Evolutionary conservation across 2,797 vertebrate genomes (phyloP).

Genomic region (Notamacropus eugenii): DNA sequence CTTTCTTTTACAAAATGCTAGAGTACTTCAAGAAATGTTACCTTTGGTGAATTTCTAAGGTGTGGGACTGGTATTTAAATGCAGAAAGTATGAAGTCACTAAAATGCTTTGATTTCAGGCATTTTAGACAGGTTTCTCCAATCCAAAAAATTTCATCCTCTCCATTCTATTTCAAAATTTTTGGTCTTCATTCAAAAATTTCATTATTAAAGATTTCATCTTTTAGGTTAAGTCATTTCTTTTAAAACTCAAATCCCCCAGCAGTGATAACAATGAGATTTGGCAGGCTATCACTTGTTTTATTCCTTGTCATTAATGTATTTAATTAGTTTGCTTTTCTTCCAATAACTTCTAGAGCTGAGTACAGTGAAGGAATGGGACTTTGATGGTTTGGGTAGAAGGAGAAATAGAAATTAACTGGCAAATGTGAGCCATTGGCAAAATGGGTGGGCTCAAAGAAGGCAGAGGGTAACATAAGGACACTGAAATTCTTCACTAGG

Average conservation of each 20-base stretch:
- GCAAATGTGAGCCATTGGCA: background rate
- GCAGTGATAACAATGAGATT: background rate
- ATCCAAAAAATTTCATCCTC: background rate
- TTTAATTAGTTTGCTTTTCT: background rate
- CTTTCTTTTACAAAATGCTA: background rate
- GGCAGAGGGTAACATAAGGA: background rate
- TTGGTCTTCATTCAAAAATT: background rate
- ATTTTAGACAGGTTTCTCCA: background rate
- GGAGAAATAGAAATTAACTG: background rate
- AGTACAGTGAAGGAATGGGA: background rate
- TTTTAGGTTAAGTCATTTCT: background rate
- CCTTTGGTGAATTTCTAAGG: background rate
- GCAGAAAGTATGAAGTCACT: background rate
- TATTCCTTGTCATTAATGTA: background rate
- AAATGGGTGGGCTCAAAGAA: background rate
- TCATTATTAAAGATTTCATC: background rate
- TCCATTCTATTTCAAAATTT: background rate
- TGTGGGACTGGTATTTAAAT: background rate
- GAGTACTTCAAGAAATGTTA: constrained; percentile 4
- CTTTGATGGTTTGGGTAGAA: background rate
- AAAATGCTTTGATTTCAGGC: background rate
- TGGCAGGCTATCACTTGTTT: background rate
- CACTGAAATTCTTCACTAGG: background rate
- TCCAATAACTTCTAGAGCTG: background rate
- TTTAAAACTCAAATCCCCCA: background rate